Evolutionary conservation across 1,140 invertebrate genomes (phyloP).

Genomic region (Tetranychus urticae): DNA sequence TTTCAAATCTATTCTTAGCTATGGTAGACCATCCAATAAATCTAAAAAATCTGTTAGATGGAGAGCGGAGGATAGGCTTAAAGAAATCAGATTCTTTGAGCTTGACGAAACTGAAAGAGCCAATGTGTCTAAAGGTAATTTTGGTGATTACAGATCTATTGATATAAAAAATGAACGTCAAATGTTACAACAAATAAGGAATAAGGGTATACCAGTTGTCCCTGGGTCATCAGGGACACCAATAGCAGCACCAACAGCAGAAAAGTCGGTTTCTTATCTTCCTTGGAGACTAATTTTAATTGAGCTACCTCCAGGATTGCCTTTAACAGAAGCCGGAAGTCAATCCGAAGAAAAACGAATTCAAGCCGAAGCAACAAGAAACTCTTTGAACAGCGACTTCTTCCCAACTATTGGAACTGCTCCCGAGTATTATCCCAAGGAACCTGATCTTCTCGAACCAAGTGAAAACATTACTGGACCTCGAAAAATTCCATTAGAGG

Average conservation of each 20-base stretch:
- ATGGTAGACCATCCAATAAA: neutral
- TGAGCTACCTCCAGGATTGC: neutral
- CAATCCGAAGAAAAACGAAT: neutral
- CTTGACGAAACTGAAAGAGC: conserved; percentile 5
- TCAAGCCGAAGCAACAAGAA: neutral
- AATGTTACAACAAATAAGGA: neutral
- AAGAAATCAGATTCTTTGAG: conserved; percentile 2
- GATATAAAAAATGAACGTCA: neutral
- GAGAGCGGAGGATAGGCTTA: neutral
- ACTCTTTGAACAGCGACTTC: neutral
- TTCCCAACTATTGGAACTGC: neutral
- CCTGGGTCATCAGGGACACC: no score
- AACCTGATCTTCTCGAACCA: neutral
- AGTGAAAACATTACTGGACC: neutral
- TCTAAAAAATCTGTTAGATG: neutral
- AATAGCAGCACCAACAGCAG: neutral
- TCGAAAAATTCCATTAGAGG: neutral
- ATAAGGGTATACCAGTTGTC: neutral
- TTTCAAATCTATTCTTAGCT: no score
- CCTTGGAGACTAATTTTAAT: neutral
- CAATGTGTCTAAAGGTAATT: conserved; percentile 2
- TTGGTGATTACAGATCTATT: neutral
- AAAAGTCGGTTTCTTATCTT: neutral
- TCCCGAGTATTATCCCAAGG: neutral
- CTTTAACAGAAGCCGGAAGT: neutral